Evolutionary conservation across 1,140 invertebrate genomes (phyloP), one percentile per base, ranked within the genome.

Genomic region (Zaprionus inermis): DNA sequence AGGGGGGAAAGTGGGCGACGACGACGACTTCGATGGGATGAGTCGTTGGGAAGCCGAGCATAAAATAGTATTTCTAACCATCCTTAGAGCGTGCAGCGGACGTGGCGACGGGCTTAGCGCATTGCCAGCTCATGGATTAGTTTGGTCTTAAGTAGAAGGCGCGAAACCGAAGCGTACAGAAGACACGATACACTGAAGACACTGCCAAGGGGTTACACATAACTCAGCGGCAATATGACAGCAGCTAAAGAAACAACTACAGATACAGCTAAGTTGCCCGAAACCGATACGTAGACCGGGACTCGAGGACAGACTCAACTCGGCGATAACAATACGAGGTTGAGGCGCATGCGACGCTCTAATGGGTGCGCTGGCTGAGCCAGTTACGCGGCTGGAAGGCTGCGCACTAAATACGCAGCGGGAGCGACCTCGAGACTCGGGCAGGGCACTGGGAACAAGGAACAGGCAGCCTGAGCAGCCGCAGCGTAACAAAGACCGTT

Each of bases 11-110:
- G 5, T 38, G 54, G 52, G 38, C 22, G 65, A 36, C 49, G 52
- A 34, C 24, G 24, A n/a, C 24, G 3, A 5, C 24, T 36, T 51
- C 49, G 46, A 66, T 79, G 32, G 46, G 54, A 52, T 55, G 54
- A 36, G 44, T 58, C 44, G 61, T 67, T 81, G 82, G 64, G 76
- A 86, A 83, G 55, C 65, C 67, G 69, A 84, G 78, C 81, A 89
- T 89, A 80, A 84, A 88, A 89, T 86, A 79, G 83, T 74, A 86
- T 89, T 89, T 83, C 79, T 80, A 83, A 83, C 80, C 52, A 73
- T 68, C 52, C 61, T 67, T 44, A 32, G 46, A 54, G 56, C 65
- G 32, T 60, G 55, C 24, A 54, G 44, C n/a, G 41, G 61, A 57
- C 67, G 24, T 73, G 71, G 38, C 51, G 20, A 36, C 36, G 54